Conservation (phyloP, 2,113 vertebrate species). For the Parus major region DNA sequence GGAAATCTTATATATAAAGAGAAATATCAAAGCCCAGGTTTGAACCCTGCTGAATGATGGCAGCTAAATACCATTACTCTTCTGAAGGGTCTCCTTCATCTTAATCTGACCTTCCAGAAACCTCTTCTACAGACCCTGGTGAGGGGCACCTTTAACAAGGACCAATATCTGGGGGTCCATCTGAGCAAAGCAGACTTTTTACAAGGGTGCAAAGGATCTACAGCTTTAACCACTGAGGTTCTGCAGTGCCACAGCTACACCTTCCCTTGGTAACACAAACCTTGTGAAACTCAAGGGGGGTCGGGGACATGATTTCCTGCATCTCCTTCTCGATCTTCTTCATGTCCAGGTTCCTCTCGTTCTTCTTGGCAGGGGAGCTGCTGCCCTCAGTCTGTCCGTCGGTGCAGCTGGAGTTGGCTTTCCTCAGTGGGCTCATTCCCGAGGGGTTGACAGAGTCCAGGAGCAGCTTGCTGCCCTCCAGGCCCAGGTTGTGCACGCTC, state of each 20-base stretch:
- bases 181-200: background rate
- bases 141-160: background rate
- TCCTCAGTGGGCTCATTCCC: conserved; percentile 73
- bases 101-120: background rate
- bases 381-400: conserved; percentile 70
- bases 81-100: background rate
- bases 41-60: background rate
- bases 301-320: conserved; percentile 75
- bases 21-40: background rate
- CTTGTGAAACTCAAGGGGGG: conserved; percentile 88
- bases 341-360: conserved; percentile 66
- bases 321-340: conserved; percentile 72
- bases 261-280: conserved; percentile 55
- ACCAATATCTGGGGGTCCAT: background rate
- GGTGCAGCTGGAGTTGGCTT: conserved; percentile 44
- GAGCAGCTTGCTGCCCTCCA: conserved; percentile 81
- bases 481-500: conserved; percentile 82
- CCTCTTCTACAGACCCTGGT: background rate
- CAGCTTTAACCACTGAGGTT: background rate
- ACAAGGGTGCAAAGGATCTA: background rate
- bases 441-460: conserved; percentile 76
- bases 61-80: background rate
- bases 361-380: conserved; percentile 69
- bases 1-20: background rate
- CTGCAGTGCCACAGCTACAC: background rate